These are phyloP conservation scores for Oophaga sylvatica DNA, from an alignment of 2,797 vertebrate genomes.

Conservation along the genomic window DNA sequence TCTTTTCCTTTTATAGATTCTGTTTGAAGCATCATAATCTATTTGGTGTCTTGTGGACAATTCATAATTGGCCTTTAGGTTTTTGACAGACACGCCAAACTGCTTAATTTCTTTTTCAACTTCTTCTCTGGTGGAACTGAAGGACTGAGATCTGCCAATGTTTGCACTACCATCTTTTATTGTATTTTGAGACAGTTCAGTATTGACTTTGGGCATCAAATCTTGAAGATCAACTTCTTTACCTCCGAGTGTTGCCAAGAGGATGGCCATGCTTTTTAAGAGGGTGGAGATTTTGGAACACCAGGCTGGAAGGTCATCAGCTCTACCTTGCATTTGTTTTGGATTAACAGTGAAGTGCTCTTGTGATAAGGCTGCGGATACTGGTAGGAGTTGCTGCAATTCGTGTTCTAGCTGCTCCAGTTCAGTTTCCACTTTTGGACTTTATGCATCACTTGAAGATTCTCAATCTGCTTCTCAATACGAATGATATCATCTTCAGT, in stretches of 20 bases:
- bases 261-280: conserved; percentile 84
- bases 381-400: conserved; percentile 82
- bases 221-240: conserved; percentile 81
- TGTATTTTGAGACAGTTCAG: conserved; percentile 68
- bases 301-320: conserved; percentile 83
- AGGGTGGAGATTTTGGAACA: conserved; percentile 85
- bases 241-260: conserved; percentile 81
- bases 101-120: conserved; percentile 89
- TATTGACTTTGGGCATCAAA: conserved; percentile 75
- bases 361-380: conserved; percentile 77
- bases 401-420: conserved; percentile 83
- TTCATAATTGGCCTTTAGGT: conserved; percentile 92
- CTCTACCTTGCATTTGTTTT: conserved; percentile 85
- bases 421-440: conserved; percentile 84
- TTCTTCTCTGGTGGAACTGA: conserved; percentile 86
- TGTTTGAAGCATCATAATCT: conserved; percentile 65
- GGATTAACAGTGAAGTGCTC: conserved; percentile 84
- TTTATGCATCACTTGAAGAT: conserved; percentile 92
- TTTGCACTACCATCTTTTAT: conserved; percentile 65
- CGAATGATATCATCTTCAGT: conserved; percentile 87
- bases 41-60: conserved; percentile 71
- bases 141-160: conserved; percentile 87
- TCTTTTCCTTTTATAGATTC: conserved; percentile 80
- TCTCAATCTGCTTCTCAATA: conserved; percentile 94
- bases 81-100: conserved; percentile 91